Conservation (phyloP, 2,113 vertebrate species). For the Oriolus oriolus region DNA sequence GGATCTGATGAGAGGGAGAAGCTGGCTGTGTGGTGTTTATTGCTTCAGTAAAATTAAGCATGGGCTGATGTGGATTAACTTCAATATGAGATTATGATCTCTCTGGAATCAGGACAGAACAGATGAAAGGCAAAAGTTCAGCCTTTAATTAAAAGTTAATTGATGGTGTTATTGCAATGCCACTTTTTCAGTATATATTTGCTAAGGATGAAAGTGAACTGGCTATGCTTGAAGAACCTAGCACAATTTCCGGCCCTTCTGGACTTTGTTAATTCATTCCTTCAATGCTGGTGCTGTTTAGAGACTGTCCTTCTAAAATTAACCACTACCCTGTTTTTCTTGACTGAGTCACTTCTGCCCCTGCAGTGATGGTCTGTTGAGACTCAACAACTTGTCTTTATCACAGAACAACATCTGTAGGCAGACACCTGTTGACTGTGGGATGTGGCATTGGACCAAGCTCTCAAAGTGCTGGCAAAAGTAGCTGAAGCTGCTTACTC, state of each 20-base stretch:
- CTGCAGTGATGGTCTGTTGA: background rate
- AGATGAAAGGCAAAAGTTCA: constrained; percentile 45
- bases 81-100: background rate
- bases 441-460: background rate
- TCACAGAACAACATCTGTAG: background rate
- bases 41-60: constrained; percentile 4
- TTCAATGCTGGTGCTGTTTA: background rate
- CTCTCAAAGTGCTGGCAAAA: background rate
- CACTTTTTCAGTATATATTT: constrained; percentile 25
- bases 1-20: background rate
- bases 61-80: background rate
- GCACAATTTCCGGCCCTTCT: background rate
- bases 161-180: constrained; percentile 12
- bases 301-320: background rate
- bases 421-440: background rate
- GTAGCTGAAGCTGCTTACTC: background rate
- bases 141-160: constrained; percentile 60
- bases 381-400: background rate
- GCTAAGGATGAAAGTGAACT: constrained; percentile 24
- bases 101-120: constrained; percentile 1
- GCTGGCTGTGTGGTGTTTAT: background rate
- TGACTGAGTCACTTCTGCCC: background rate
- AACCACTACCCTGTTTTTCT: constrained; percentile 9
- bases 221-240: background rate
- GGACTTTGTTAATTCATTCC: constrained; percentile 11